phyloP scores from a whole-genome alignment of 1,140 invertebrate species.

The Trachelipus rathkii region DNA sequence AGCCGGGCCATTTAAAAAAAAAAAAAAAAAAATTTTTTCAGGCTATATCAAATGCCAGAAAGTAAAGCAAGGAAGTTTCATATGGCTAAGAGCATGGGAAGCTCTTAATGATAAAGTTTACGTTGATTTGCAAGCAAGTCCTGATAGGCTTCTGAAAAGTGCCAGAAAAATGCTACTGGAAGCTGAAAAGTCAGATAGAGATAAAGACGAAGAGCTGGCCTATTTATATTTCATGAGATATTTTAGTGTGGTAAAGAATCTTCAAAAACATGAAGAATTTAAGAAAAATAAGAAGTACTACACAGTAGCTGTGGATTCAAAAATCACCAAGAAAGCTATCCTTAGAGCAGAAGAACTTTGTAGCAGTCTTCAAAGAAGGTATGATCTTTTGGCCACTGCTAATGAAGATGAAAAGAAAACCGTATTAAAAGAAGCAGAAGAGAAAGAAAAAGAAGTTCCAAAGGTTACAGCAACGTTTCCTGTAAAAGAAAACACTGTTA shows the following conservation, averaged over 20 bases:
- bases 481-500: background rate
- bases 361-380: background rate
- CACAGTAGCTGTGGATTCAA: background rate
- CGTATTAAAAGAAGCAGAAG: constrained; percentile 26
- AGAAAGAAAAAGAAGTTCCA: constrained; percentile 28
- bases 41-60: background rate
- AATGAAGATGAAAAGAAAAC: constrained; percentile 40
- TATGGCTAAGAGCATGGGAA: background rate
- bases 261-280: background rate
- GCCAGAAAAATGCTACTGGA: background rate
- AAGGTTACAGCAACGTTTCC: no score
- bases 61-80: background rate
- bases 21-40: no score
- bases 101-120: background rate
- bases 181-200: background rate
- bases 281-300: background rate
- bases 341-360: background rate
- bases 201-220: background rate
- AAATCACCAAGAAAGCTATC: background rate
- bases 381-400: constrained; percentile 18
- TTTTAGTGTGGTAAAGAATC: background rate
- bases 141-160: background rate
- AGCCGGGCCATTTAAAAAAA: no score
- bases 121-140: background rate
- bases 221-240: constrained; percentile 6